Evolutionary conservation across 37 sponge, comb jelly and placozoan genomes (phyloP), one percentile per base, ranked within the genome.

Genomic region (Beroe ovata): DNA sequence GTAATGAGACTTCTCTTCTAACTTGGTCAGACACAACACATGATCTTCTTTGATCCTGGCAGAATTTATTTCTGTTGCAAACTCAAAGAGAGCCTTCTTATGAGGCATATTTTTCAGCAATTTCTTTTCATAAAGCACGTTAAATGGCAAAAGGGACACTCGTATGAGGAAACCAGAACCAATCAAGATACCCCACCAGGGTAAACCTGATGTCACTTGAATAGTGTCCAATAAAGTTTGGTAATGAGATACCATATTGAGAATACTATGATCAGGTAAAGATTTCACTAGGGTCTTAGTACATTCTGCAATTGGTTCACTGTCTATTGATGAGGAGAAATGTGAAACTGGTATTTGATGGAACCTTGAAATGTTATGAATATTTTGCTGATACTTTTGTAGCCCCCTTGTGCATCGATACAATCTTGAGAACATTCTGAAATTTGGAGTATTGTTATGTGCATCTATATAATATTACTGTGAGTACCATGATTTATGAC

Each of bases 161-260:
- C 84, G 39, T 6, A 77, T 21, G n/a, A 35, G 23, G 8, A 77
- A 8, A 19, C 84, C 84, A 39, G 84, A 32, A 6, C 84, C 84
- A 4, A 77, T 14, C 3, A 77, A 42, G 1, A 77, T 54, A 11
- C 36, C 84, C 84, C 84, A 77, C 84, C 84, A 77, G 2, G 84
- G 84, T 42, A 77, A 23, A 39, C 84, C 47, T n/a, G 84, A 26
- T 21, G 38, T 40, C 38, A 42, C 54, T 54, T 77, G 84, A 42
- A 77, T 35, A 19, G 54, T 77, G 22, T 77, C 84, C 41, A 77
- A 19, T 4, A 77, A 3, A 23, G n/a, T 21, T 20, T 77, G 84
- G 25, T 77, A 77, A 23, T 77, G 84, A 6, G 23, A 25, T 6
- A 36, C 26, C 1, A 77, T 41, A 42, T 77, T 41, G 32, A 11